phyloP scores from a whole-genome alignment of 2,888 invertebrate genomes.

The Abscondita cerata region DNA sequence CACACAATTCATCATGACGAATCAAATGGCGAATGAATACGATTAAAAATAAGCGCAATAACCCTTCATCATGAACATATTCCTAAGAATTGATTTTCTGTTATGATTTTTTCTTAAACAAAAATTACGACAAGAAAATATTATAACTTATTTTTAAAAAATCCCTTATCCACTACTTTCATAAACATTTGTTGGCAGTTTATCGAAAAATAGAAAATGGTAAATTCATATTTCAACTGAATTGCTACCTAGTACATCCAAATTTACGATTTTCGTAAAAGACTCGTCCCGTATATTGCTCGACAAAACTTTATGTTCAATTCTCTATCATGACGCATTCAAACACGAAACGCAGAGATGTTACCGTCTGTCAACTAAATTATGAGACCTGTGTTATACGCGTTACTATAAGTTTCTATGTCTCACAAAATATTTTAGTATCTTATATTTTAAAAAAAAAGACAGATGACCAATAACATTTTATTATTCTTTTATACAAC shows the following conservation, averaged over 20 bases:
- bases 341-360: slow-evolving; percentile 33
- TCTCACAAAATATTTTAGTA: slow-evolving; percentile 33
- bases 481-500: slow-evolving; percentile 21
- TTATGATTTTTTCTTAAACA: too few species aligned
- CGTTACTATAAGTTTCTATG: slow-evolving; percentile 32
- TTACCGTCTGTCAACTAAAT: slow-evolving; percentile 36
- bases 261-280: slow-evolving; percentile 35
- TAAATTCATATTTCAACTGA: slow-evolving; percentile 32
- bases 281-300: slow-evolving; percentile 34
- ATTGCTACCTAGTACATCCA: slow-evolving; percentile 32
- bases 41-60: too few species aligned
- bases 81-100: too few species aligned
- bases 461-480: slow-evolving; percentile 32
- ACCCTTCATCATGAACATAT: too few species aligned
- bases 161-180: too few species aligned
- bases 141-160: too few species aligned
- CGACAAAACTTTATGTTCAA: slow-evolving; percentile 37
- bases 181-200: too few species aligned
- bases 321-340: slow-evolving; percentile 37
- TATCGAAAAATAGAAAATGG: slow-evolving; percentile 18
- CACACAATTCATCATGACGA: too few species aligned
- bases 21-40: too few species aligned
- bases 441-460: slow-evolving; percentile 25
- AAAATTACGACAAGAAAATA: too few species aligned
- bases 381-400: slow-evolving; percentile 30